Percentiles rank a stretch among this genome's conserved stretches.
Evolutionary conservation across 2,888 invertebrate genomes (phyloP).

Genomic region (Lepidocyrtinus sp.): DNA sequence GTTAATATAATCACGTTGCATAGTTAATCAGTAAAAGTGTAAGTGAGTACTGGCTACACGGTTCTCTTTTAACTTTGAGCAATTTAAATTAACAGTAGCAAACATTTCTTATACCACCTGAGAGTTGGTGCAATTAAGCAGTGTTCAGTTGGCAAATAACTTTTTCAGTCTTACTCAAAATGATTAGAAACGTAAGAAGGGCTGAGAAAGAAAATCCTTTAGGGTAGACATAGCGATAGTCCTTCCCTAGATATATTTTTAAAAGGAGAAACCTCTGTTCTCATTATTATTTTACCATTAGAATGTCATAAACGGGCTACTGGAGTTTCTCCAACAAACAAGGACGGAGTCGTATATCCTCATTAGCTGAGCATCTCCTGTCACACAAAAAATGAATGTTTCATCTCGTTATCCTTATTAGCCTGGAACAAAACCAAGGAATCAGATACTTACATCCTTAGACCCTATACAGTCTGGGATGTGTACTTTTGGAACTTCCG

Average conservation of each 20-base stretch:
- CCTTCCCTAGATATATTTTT: not conserved
- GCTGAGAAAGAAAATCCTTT: not conserved
- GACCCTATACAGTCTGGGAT: not conserved
- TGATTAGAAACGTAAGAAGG: not conserved
- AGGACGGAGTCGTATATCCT: conserved; percentile 20
- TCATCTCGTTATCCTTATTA: conserved; percentile 16
- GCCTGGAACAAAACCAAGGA: not conserved
- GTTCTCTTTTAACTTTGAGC: not conserved
- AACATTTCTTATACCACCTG: too few species aligned
- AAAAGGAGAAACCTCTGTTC: not conserved
- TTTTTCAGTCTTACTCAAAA: not conserved
- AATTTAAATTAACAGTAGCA: not conserved
- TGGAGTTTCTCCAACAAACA: not conserved
- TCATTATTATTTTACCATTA: conserved; percentile 29
- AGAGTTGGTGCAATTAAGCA: too few species aligned
- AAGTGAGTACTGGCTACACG: not conserved
- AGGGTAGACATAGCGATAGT: not conserved
- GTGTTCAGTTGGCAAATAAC: too few species aligned
- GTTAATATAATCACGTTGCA: not conserved
- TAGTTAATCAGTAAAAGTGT: not conserved
- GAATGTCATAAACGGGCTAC: conserved; percentile 13
- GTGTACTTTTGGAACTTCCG: not conserved
- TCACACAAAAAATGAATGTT: conserved; percentile 14
- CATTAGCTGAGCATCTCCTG: conserved; percentile 12
- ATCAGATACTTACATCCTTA: not conserved